Conservation (phyloP, 2,113 vertebrate species). For the Cyphomyrus discorhynchus region DNA sequence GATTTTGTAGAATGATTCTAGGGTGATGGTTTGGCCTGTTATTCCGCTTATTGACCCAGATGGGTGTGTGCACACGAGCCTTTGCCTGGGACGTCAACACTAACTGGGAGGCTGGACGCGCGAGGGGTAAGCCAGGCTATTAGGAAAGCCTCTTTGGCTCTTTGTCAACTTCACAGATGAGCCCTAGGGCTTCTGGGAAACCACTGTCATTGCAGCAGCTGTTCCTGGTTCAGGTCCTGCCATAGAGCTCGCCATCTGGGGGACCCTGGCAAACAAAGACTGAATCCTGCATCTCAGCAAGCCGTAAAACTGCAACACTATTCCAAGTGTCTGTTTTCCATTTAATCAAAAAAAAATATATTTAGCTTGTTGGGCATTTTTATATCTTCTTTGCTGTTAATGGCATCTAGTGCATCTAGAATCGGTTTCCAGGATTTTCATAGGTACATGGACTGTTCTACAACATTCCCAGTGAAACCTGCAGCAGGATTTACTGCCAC, state of each 20-base stretch:
- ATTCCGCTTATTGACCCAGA: background rate
- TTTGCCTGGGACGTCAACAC: background rate
- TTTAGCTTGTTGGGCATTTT: background rate
- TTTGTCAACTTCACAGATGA: background rate
- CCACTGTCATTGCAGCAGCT: background rate
- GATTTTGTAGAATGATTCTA: background rate
- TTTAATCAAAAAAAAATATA: background rate
- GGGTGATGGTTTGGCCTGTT: background rate
- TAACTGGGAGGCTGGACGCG: background rate
- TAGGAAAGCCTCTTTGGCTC: slow-evolving; percentile 6
- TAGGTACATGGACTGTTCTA: background rate
- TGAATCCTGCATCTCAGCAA: background rate
- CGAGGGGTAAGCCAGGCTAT: background rate
- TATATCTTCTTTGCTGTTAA: background rate
- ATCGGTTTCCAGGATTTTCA: background rate
- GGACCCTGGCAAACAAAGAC: background rate
- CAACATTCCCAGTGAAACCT: background rate
- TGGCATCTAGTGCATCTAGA: background rate
- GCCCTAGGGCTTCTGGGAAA: background rate
- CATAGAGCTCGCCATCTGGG: background rate
- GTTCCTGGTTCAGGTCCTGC: background rate
- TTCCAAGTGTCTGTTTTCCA: background rate
- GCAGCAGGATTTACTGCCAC: background rate
- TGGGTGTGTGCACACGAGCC: background rate
- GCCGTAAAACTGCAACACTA: background rate